Evolutionary conservation across 2,797 vertebrate species (phyloP), one percentile per base, ranked within the genome.

Genomic region (Vireo griseus): DNA sequence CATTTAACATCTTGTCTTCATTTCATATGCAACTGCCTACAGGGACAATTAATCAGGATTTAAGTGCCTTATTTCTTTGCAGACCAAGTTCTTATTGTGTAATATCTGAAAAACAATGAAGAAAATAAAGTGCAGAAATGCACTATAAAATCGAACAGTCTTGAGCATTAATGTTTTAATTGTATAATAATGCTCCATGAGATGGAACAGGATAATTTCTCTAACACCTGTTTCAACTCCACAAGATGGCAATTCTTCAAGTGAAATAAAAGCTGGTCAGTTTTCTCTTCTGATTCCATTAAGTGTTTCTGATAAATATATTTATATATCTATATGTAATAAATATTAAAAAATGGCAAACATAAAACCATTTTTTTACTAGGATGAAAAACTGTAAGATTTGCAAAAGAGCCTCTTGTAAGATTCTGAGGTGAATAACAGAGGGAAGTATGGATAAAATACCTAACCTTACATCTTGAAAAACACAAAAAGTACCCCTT

Each of bases 11-110:
- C 28, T 74, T 76, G 67, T 88, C 40, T 95, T 67, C 45, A 68
- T 93, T 93, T 90, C 39, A 37, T 75, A 86, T 86, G 73, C 80
- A 86, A 52, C 39, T 84, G 50, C 58, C 86, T 61, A 74, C 16
- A 68, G 76, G 31, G 79, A 84, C 25, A 90, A 95, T 92, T 96
- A 86, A 86, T 93, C 50, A 72, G 45, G 39, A 80, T 80, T 93
- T 78, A 80, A 88, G 42, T 58, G 39, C 31, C n/a, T 59, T 72
- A 48, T 63, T 90, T 71, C 68, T 88, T 74, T 71, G 13, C 29
- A 80, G 26, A 77, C 13, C 11, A 67, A 71, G 21, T 63, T 47
- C 42, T 77, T 86, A 26, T 16, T 83, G 12, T 40, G 21, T 58
- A 47, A 68, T 63, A 68, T n/a, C 75, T 68, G 51, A 80, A 72